Conservation (phyloP, 2,888 invertebrate species). For the Thecocarcelia acutangulata region DNA sequence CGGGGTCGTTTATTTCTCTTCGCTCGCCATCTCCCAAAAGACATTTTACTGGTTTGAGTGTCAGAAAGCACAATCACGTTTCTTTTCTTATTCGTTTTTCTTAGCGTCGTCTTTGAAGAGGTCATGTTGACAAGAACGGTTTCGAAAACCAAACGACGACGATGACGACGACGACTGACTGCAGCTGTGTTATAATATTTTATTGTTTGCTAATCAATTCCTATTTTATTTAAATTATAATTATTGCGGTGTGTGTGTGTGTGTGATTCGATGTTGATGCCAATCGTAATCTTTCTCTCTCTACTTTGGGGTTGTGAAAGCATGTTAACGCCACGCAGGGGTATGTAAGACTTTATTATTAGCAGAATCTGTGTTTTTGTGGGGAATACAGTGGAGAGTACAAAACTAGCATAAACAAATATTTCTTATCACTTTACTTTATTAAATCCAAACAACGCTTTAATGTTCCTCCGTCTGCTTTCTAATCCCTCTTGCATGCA, state of each 20-base stretch:
- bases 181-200: not conserved
- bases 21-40: not conserved
- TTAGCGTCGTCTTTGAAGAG: constrained; percentile 27
- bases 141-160: constrained; percentile 7
- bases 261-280: constrained; percentile 31
- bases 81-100: not conserved
- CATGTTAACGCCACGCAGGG: not conserved
- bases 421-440: no score
- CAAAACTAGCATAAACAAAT: not conserved
- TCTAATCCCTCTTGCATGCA: no score
- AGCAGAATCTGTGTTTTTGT: no score
- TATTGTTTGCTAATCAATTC: constrained; percentile 46
- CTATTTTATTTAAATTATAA: constrained; percentile 60
- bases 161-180: not conserved
- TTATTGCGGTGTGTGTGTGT: constrained; percentile 55
- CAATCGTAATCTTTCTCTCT: constrained; percentile 23
- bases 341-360: not conserved
- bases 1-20: constrained; percentile 48
- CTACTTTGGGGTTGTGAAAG: not conserved
- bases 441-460: no score
- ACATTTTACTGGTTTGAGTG: constrained; percentile 17
- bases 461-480: no score
- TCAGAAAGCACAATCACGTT: constrained; percentile 1
- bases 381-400: not conserved
- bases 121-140: constrained; percentile 45